Conservation (phyloP, 2,113 vertebrate genomes). For the Onychostruthus taczanowskii region DNA sequence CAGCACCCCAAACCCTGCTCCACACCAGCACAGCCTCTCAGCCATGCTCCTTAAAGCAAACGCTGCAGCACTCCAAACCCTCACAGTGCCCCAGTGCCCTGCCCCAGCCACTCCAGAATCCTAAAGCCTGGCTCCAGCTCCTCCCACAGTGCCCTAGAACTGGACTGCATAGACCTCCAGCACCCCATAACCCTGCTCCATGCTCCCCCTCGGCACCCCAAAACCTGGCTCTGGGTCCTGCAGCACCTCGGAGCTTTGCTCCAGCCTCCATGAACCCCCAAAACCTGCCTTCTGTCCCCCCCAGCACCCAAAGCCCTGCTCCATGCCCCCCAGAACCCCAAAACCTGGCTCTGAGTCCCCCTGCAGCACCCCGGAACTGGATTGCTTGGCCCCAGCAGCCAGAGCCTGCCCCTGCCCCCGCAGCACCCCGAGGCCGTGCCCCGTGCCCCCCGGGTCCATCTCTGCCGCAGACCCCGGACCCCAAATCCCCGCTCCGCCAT, state of each 20-base stretch:
- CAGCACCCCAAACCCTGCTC: too few relatives aligned
- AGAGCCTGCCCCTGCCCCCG: not conserved
- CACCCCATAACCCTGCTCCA: not conserved
- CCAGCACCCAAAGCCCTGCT: too few relatives aligned
- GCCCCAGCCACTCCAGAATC: not conserved
- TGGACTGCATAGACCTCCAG: not conserved
- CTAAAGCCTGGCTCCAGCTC: not conserved
- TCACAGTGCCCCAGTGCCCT: not conserved
- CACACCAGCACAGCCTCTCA: not conserved
- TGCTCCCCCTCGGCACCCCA: too few relatives aligned
- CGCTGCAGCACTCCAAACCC: not conserved
- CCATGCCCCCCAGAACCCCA: too few relatives aligned
- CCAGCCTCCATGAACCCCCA: too few relatives aligned
- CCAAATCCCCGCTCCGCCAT: not conserved
- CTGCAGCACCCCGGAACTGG: too few relatives aligned
- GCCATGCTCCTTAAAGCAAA: not conserved
- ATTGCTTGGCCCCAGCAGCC: too few relatives aligned
- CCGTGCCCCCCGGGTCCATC: accelerated
- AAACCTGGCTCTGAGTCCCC: not conserved
- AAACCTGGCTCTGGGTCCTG: not conserved
- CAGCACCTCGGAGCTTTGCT: too few relatives aligned
- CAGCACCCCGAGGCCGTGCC: not conserved
- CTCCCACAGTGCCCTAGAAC: not conserved
- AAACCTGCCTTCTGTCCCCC: too few relatives aligned
- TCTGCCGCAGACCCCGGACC: not conserved